Evolutionary conservation across 2,888 invertebrate genomes (phyloP).

Genomic region (Idaea straminata): DNA sequence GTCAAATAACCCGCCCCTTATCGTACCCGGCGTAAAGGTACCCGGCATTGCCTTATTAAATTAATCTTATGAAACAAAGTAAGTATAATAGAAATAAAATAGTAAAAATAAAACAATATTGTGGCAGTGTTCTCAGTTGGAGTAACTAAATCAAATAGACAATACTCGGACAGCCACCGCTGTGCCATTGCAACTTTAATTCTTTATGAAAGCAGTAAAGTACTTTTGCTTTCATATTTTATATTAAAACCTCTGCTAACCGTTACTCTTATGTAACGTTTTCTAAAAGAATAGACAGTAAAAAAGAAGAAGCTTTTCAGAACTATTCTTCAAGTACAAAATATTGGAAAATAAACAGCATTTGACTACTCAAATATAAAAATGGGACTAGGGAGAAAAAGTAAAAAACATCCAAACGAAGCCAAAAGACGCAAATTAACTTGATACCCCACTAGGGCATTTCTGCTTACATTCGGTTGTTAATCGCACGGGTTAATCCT

Average conservation of each 20-base stretch:
- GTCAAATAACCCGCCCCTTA: too few relatives aligned
- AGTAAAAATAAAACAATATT: conserved; percentile 17
- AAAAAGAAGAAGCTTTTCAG: neutral
- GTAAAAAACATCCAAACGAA: too few relatives aligned
- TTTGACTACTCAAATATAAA: too few relatives aligned
- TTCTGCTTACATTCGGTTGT: too few relatives aligned
- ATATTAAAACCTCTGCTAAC: neutral
- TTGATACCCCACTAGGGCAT: too few relatives aligned
- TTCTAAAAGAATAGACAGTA: neutral
- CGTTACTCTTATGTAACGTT: conserved; percentile 10
- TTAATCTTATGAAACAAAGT: neutral
- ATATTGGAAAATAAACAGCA: too few relatives aligned
- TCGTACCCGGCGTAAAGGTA: too few relatives aligned
- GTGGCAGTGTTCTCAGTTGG: conserved; percentile 19
- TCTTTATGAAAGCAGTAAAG: conserved; percentile 24
- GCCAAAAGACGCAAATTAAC: too few relatives aligned
- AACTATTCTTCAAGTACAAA: neutral
- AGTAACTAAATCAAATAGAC: conserved; percentile 29
- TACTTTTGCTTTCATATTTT: conserved; percentile 12
- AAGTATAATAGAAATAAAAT: conserved; percentile 14
- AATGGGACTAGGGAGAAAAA: too few relatives aligned
- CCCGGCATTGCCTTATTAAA: neutral
- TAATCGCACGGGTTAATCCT: too few relatives aligned
- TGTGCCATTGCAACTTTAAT: conserved; percentile 24
- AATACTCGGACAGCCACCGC: conserved; percentile 18